Evolutionary conservation across 2,113 vertebrate species (phyloP).

Genomic region (Ibidorhyncha struthersii): DNA sequence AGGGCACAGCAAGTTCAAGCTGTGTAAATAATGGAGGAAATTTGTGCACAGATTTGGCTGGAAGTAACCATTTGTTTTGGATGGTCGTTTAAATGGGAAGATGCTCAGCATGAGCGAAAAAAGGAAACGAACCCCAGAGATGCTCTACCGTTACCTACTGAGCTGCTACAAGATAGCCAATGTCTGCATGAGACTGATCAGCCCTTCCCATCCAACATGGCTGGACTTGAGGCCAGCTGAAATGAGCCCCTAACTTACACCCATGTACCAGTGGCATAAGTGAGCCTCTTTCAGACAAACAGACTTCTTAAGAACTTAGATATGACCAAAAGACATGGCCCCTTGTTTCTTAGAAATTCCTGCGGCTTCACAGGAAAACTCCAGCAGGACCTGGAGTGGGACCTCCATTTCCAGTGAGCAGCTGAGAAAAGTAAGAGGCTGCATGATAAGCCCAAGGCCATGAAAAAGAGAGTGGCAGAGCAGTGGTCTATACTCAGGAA

Average conservation of each 20-base stretch:
- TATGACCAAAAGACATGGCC: background rate
- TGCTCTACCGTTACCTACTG: slow-evolving; percentile 7
- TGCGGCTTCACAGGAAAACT: background rate
- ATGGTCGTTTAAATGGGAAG: slow-evolving; percentile 43
- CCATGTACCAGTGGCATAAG: background rate
- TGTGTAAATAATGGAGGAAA: slow-evolving; percentile 55
- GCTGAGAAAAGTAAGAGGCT: background rate
- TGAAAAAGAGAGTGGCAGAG: background rate
- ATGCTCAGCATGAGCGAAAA: slow-evolving; percentile 21
- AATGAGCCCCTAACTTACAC: background rate
- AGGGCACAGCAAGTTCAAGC: slow-evolving; percentile 58
- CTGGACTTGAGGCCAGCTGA: background rate
- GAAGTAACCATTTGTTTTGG: slow-evolving; percentile 50
- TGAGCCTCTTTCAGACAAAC: background rate
- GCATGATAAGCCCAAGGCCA: background rate
- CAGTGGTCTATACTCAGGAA: background rate
- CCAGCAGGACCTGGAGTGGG: background rate
- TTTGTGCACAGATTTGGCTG: slow-evolving; percentile 51
- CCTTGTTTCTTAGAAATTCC: background rate
- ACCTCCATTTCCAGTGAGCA: background rate
- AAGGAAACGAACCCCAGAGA: slow-evolving; percentile 26
- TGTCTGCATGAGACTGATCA: background rate
- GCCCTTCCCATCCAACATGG: background rate
- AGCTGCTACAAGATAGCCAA: slow-evolving; percentile 4
- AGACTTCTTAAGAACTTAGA: background rate